Conservation (phyloP, 2,113 vertebrate genomes). For the Atherinomorus stipes region DNA sequence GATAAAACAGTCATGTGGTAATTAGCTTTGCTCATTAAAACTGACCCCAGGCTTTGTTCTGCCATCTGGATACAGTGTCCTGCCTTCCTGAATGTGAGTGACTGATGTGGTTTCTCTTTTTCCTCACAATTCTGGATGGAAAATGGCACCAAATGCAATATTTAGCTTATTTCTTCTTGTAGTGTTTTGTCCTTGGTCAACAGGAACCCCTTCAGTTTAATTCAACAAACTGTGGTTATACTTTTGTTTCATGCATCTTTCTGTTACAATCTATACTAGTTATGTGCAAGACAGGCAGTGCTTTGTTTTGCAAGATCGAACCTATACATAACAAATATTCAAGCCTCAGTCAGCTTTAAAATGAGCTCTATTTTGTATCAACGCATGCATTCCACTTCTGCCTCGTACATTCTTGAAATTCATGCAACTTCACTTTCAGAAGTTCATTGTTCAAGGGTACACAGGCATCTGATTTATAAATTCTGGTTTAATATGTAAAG, state of each 20-base stretch:
- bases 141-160: constrained; percentile 2
- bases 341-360: constrained; percentile 8
- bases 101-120: constrained; percentile 7
- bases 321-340: constrained; percentile 18
- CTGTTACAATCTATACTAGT: constrained; percentile 1
- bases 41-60: constrained; percentile 67
- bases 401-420: constrained; percentile 40
- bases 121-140: neutral
- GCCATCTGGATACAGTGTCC: constrained; percentile 64
- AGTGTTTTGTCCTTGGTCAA: constrained; percentile 1
- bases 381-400: neutral
- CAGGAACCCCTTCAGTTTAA: constrained; percentile 17
- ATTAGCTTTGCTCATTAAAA: constrained; percentile 74
- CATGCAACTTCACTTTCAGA: constrained; percentile 11
- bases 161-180: neutral
- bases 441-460: constrained; percentile 18
- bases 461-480: constrained; percentile 20
- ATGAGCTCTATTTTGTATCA: constrained; percentile 12
- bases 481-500: constrained; percentile 27
- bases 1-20: constrained; percentile 62
- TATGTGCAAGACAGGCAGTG: neutral
- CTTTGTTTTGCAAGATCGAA: constrained; percentile 1
- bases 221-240: neutral
- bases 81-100: constrained; percentile 47
- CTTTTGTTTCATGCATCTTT: constrained; percentile 1